Evolutionary conservation across 1,140 invertebrate species (phyloP).

Genomic region (Cyrtorhinus lividipennis): DNA sequence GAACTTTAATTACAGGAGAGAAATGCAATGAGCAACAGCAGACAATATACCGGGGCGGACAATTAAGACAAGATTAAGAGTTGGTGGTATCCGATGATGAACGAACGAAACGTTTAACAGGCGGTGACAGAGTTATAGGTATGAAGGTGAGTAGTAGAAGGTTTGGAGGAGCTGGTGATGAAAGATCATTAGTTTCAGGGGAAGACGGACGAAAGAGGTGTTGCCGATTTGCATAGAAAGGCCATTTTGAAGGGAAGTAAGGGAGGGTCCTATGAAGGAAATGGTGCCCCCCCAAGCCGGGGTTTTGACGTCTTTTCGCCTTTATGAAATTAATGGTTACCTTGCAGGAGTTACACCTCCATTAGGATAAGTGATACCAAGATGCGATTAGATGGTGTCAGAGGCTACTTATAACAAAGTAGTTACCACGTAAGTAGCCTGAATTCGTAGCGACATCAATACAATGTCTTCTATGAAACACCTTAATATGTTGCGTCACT

Average conservation of each 20-base stretch:
- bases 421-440: too few species aligned
- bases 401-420: too few species aligned
- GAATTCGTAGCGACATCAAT: too few species aligned
- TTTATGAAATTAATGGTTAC: too few species aligned
- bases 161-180: conserved; percentile 13
- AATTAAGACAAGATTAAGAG: neutral
- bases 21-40: neutral
- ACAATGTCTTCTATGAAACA: too few species aligned
- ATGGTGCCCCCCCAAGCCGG: too few species aligned
- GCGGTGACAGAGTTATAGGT: neutral
- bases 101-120: neutral
- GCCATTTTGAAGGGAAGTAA: conserved; percentile 6
- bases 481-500: too few species aligned
- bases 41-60: neutral
- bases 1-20: neutral
- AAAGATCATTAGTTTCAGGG: conserved; percentile 20
- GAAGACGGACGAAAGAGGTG: neutral
- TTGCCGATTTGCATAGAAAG: conserved; percentile 18
- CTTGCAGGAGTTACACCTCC: too few species aligned
- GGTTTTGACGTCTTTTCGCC: too few species aligned
- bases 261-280: too few species aligned
- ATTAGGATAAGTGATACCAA: too few species aligned
- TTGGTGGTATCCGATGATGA: neutral
- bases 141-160: neutral
- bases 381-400: too few species aligned